Evolutionary conservation across 2,888 invertebrate genomes (phyloP).

Genomic region (Cerastoderma edule): DNA sequence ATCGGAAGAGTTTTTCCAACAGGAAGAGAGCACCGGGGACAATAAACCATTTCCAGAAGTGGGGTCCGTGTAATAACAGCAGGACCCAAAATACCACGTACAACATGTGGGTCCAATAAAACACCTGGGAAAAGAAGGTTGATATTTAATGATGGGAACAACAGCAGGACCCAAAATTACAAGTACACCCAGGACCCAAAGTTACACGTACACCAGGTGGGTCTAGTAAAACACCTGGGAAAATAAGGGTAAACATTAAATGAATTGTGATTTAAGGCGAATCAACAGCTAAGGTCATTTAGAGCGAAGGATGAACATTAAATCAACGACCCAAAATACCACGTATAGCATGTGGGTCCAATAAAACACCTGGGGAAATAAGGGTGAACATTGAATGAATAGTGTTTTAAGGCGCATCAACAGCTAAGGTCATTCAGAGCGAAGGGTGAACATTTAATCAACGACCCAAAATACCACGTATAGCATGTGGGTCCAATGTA

Average conservation of each 20-base stretch:
- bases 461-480: constrained; percentile 95
- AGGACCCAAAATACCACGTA: constrained; percentile 94
- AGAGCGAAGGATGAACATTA: no score
- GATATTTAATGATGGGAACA: no score
- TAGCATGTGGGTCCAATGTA: constrained; percentile 96
- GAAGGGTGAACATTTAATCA: no score
- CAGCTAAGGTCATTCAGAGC: no score
- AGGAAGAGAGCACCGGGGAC: constrained; percentile 91
- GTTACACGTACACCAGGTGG: constrained; percentile 93
- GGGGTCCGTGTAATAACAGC: constrained; percentile 93
- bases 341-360: constrained; percentile 95
- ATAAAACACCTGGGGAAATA: constrained; percentile 92
- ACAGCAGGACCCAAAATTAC: constrained; percentile 92
- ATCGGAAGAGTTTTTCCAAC: constrained; percentile 88
- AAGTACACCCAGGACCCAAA: no score
- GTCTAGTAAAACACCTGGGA: constrained; percentile 98
- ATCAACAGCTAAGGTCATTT: no score
- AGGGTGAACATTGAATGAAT: no score
- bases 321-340: no score
- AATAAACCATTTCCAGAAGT: constrained; percentile 98
- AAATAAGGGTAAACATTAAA: no score
- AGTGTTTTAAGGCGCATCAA: constrained; percentile 92
- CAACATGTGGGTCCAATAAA: constrained; percentile 96
- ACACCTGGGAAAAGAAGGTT: constrained; percentile 89
- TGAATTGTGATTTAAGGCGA: no score